Conservation (phyloP, 1,140 invertebrate genomes). For the Venturia canescens region DNA sequence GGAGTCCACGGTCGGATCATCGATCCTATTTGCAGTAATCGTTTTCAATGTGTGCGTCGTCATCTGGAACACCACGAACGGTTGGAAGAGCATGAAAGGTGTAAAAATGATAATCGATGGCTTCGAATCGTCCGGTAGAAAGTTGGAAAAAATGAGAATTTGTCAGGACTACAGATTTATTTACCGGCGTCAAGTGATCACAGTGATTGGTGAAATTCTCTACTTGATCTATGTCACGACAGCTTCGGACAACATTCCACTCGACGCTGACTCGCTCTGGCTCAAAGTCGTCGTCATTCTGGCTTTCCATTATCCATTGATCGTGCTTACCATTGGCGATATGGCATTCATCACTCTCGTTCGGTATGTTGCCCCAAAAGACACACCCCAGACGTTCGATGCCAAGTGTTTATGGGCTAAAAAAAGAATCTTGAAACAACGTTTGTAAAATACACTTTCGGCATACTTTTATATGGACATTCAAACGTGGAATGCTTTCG, state of each 20-base stretch:
- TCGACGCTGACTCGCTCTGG: not conserved
- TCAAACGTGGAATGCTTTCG: no score
- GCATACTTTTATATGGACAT: no score
- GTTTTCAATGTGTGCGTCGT: not conserved
- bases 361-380: not conserved
- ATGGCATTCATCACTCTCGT: constrained; percentile 30
- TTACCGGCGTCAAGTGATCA: constrained; percentile 24
- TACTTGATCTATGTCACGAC: not conserved
- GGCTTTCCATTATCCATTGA: constrained; percentile 36
- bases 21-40: not conserved
- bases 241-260: not conserved
- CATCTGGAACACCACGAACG: not conserved
- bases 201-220: not conserved
- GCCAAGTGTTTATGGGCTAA: not conserved
- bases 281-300: not conserved
- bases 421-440: no score
- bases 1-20: not conserved
- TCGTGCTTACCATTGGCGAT: constrained; percentile 27
- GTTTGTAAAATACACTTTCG: no score
- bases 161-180: constrained; percentile 7
- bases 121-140: not conserved
- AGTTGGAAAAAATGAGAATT: constrained; percentile 40
- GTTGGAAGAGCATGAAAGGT: constrained; percentile 10
- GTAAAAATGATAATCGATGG: not conserved
- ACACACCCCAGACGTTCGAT: no score